Percentiles rank a stretch among this genome's conserved stretches.
These are phyloP conservation scores for Hoplodrina blanda DNA, from an alignment of 2,888 invertebrate species.

Conservation along the genomic window DNA sequence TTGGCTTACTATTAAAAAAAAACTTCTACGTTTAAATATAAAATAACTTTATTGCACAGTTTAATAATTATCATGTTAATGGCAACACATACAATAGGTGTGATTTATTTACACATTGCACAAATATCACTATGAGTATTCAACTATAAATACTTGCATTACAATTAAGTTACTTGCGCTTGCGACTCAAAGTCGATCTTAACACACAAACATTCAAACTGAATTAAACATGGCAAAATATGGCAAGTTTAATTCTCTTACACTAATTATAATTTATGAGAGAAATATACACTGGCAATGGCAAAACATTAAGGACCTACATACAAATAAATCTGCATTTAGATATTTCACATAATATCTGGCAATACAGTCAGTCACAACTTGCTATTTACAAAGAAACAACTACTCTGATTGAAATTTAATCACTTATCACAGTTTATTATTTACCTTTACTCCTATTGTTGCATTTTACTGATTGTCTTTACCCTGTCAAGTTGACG, in stretches of 20 bases:
- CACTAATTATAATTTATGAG: constrained; percentile 60
- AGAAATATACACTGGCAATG: constrained; percentile 65
- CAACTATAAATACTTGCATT: constrained; percentile 58
- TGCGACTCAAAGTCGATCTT: constrained; percentile 49
- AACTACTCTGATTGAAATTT: constrained; percentile 44
- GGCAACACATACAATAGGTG: constrained; percentile 63
- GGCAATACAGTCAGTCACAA: constrained; percentile 52
- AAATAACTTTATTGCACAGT: constrained; percentile 81
- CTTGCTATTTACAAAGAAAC: constrained; percentile 38
- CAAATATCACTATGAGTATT: constrained; percentile 71
- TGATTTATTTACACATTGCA: constrained; percentile 70
- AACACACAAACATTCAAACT: constrained; percentile 58
- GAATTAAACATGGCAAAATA: constrained; percentile 88
- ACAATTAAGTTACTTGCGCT: constrained; percentile 56
- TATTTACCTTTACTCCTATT: constrained; percentile 55
- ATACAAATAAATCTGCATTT: constrained; percentile 49
- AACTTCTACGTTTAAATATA: constrained; percentile 49
- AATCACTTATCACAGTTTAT: constrained; percentile 77
- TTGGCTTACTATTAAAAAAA: constrained; percentile 53
- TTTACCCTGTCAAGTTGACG: neutral
- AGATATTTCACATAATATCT: constrained; percentile 33
- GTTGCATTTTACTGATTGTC: constrained; percentile 3
- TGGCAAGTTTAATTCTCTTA: constrained; percentile 88
- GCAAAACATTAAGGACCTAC: constrained; percentile 60
- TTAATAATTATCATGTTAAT: constrained; percentile 61